Evolutionary conservation across 2,113 vertebrate species (phyloP), one percentile per base, ranked within the genome.

Genomic region (Heterotis niloticus): DNA sequence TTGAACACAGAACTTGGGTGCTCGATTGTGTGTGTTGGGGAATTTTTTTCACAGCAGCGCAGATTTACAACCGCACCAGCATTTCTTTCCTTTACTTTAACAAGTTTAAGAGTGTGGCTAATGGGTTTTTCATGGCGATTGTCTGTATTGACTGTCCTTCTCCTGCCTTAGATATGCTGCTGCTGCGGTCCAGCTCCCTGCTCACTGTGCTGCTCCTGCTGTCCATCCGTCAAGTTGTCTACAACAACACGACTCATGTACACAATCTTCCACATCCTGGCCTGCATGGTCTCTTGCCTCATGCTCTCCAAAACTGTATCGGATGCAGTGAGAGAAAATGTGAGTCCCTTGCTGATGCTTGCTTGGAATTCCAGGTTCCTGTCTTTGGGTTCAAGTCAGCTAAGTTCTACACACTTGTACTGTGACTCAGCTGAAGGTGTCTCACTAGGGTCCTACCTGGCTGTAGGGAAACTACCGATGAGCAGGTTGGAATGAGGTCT

Each of bases 231-330:
- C 0, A 91, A 90, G 10, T 90, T 90, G 0, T 95, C 95, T 81
- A 92, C 91, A 0, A 93, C 88, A 81, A 96, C 94, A 0, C 86
- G 93, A 20, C 26, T 94, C 84, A 93, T 98, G 88, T 98, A 97
- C 92, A 94, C 93, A 0, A 85, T 96, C 1, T 94, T 97, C 85
- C 96, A 98, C 3, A 79, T 96, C 86, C 84, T 96, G 85, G 92
- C 94, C 87, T 98, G 94, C 14, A 89, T 93, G 0, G 90, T 95
- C 59, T 97, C 96, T 89, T 99, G 96, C 89, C 93, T 98, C 87
- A 91, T 97, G 93, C 86, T 98, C 81, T 97, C 95, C 77, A 92
- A 88, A 80, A 95, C 90, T 0, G 93, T 95, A 79, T 91, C 95
- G 0, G 94, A 96, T 80, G 89, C 89, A 0, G 82, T 96, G 85